These are phyloP conservation scores for Spicauda simplicius DNA, from an alignment of 2,888 invertebrate species.

Conservation along the genomic window DNA sequence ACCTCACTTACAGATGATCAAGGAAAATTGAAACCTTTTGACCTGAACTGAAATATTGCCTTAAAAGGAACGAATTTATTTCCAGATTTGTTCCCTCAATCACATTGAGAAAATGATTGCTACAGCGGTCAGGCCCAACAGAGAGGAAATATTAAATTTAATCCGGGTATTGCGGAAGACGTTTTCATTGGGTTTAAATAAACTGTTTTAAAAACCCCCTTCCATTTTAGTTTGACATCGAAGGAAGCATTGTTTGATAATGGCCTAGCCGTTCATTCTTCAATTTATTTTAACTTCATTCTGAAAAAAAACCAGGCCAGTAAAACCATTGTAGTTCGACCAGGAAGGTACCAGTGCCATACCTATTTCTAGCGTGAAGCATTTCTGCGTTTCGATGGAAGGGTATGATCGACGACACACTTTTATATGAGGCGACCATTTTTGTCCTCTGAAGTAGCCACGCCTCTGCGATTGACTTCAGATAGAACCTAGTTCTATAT, in stretches of 20 bases:
- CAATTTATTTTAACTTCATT: background rate
- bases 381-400: no score
- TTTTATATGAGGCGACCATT: no score
- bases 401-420: no score
- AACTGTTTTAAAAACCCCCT: background rate
- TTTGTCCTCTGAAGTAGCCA: no score
- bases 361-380: no score
- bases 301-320: no score
- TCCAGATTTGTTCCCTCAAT: constrained; percentile 26
- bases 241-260: background rate
- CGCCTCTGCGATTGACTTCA: no score
- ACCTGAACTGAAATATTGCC: constrained; percentile 59
- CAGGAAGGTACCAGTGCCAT: no score
- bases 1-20: constrained; percentile 48
- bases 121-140: constrained; percentile 47
- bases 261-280: background rate
- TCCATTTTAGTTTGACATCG: background rate
- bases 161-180: constrained; percentile 12
- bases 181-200: constrained; percentile 17
- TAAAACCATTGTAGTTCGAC: no score
- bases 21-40: constrained; percentile 61
- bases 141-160: constrained; percentile 45
- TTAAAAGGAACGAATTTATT: constrained; percentile 53
- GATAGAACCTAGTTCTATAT: no score
- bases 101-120: constrained; percentile 55